Conservation (phyloP, 2,888 invertebrate genomes). For the Drosophila robusta region DNA sequence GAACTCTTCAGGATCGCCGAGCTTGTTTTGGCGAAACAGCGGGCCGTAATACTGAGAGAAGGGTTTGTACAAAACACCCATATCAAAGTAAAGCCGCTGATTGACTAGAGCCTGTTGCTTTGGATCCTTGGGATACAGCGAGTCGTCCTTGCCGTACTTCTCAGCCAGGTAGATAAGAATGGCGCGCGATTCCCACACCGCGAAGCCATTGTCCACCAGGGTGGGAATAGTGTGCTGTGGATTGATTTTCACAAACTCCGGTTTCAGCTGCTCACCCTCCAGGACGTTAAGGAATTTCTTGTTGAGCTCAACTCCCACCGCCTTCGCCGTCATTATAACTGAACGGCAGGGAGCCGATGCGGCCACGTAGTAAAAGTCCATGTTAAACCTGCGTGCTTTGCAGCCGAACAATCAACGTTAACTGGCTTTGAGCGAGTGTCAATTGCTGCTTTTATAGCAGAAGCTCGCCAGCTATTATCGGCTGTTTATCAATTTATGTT, state of each 20-base stretch:
- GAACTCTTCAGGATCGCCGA: constrained; percentile 88
- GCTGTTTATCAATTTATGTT: not conserved
- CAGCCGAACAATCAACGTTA: not conserved
- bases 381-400: constrained; percentile 12
- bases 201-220: constrained; percentile 91
- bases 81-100: constrained; percentile 92
- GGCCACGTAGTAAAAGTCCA: constrained; percentile 58
- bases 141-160: constrained; percentile 91
- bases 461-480: constrained; percentile 1
- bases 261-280: constrained; percentile 88
- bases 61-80: constrained; percentile 89
- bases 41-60: constrained; percentile 89
- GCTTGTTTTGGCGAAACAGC: constrained; percentile 86
- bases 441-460: constrained; percentile 24
- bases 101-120: constrained; percentile 91
- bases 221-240: constrained; percentile 94
- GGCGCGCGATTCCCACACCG: constrained; percentile 93
- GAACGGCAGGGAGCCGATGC: constrained; percentile 88
- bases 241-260: constrained; percentile 90
- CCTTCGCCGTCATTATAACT: constrained; percentile 88
- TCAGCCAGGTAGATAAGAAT: constrained; percentile 92
- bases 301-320: constrained; percentile 88
- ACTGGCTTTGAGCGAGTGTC: not conserved
- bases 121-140: constrained; percentile 90
- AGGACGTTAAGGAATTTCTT: constrained; percentile 87